phyloP scores from a whole-genome alignment of 2,888 invertebrate genomes.

The Myopa tessellatipennis region DNA sequence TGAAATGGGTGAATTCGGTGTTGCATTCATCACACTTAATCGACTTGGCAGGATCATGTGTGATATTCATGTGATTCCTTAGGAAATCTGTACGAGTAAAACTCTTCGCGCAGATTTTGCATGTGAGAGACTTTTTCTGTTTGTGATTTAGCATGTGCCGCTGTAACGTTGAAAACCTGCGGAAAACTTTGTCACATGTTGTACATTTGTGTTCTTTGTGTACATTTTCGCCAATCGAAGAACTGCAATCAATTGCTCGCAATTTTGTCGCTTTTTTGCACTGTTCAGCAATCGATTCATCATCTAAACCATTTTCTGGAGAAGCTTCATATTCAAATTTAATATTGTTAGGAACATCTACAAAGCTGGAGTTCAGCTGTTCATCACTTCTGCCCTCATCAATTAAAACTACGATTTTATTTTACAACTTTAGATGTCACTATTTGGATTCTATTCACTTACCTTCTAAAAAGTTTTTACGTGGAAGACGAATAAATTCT shows the following conservation, averaged over 20 bases:
- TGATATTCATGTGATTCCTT: conserved; percentile 26
- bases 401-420: conserved; percentile 16
- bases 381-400: conserved; percentile 28
- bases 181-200: conserved; percentile 45
- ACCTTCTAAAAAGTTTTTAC: conserved; percentile 39
- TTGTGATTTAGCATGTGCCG: conserved; percentile 8
- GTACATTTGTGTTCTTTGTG: conserved; percentile 25
- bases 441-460: neutral
- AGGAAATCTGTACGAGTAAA: conserved; percentile 63
- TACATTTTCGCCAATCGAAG: neutral
- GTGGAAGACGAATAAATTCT: conserved; percentile 30
- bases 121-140: conserved; percentile 50
- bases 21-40: conserved; percentile 52
- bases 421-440: neutral
- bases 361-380: conserved; percentile 8
- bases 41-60: conserved; percentile 48
- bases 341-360: neutral
- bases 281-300: neutral
- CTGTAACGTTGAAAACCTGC: neutral
- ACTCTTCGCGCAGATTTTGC: conserved; percentile 67
- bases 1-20: conserved; percentile 61
- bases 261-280: neutral
- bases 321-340: conserved; percentile 5
- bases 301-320: neutral
- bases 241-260: neutral